A percentile compares a stretch with the other conserved stretches of the same genome.
These are phyloP conservation scores for Hydrolagus affinis DNA, from an alignment of 2,113 vertebrate genomes.

Conservation along the genomic window DNA sequence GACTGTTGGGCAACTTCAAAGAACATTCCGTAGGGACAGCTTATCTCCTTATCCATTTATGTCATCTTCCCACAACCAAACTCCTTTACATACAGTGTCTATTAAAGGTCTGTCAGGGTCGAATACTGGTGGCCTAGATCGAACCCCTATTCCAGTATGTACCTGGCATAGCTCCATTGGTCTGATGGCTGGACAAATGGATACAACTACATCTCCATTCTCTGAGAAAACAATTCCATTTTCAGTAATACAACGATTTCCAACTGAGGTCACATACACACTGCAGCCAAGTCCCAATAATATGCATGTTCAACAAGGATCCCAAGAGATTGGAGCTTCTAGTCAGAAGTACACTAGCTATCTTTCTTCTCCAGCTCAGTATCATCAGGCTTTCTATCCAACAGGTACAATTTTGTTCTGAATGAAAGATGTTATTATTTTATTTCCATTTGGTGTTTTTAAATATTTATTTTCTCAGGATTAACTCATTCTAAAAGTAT, in stretches of 20 bases:
- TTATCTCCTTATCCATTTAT: constrained; percentile 47
- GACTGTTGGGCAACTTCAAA: constrained; percentile 45
- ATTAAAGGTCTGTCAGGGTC: constrained; percentile 38
- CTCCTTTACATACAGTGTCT: constrained; percentile 37
- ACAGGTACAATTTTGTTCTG: constrained; percentile 47
- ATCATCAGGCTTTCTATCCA: constrained; percentile 50
- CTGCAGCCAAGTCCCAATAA: constrained; percentile 44
- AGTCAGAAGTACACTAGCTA: constrained; percentile 46
- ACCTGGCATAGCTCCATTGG: constrained; percentile 51
- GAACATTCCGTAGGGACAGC: constrained; percentile 43
- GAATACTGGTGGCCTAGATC: constrained; percentile 35
- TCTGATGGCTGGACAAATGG: constrained; percentile 47
- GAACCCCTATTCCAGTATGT: constrained; percentile 50
- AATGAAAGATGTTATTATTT: background rate
- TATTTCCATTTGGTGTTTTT: background rate
- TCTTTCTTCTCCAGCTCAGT: constrained; percentile 43
- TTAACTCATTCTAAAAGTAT: background rate
- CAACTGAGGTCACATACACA: constrained; percentile 45
- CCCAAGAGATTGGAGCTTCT: constrained; percentile 38
- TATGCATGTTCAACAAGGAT: constrained; percentile 47
- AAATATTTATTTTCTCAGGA: background rate
- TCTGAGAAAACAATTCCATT: constrained; percentile 48
- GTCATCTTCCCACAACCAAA: constrained; percentile 43
- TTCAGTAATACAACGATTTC: constrained; percentile 43
- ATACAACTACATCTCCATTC: constrained; percentile 45